Evolutionary conservation across 2,113 vertebrate species (phyloP), one percentile per base, ranked within the genome.

Genomic region (Gallinago paraguaiae): DNA sequence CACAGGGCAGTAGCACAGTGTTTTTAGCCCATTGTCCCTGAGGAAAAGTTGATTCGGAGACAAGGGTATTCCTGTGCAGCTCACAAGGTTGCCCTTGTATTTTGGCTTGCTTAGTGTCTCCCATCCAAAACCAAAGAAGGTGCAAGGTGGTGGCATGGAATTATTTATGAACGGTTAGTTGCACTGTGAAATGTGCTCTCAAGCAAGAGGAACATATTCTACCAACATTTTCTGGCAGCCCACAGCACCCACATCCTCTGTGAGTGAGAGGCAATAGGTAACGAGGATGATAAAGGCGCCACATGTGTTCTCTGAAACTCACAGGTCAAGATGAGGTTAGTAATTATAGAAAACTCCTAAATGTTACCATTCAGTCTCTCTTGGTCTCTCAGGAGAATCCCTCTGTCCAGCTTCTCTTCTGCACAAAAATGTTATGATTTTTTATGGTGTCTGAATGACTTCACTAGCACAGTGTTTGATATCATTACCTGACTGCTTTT

Each of bases 191-290:
- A 78, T 51, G 14, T 59, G 51, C 77, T 88, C 80, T 94, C 79
- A 91, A 94, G 67, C 82, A 93, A 91, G 84, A 79, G 54, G 54
- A 94, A 85, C 41, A 4, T 45, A 33, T 77, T 81, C 68, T 90
- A 86, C 56, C 71, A 88, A 24, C 35, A 70, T 86, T 86, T 93
- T 86, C 94, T 96, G 94, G 93, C 93, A 95, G 94, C 92, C 92
- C 93, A 90, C 90, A 94, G 69, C 68, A 94, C 85, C 95, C 94
- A 95, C 93, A 96, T 95, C 95, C 96, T 96, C 88, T 96, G 75
- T 64, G 90, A 80, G 68, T 94, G 78, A 94, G 84, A 91, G 6
- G 85, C 71, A 74, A n/a, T n/a, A 81, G 63, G 88, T 74, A 70
- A 60, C 0, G 8, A 70, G 48, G 90, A 41, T 86, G 88, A 88